Conservation (phyloP, 2,888 invertebrate species). For the Brachypalpus laphriformis region DNA sequence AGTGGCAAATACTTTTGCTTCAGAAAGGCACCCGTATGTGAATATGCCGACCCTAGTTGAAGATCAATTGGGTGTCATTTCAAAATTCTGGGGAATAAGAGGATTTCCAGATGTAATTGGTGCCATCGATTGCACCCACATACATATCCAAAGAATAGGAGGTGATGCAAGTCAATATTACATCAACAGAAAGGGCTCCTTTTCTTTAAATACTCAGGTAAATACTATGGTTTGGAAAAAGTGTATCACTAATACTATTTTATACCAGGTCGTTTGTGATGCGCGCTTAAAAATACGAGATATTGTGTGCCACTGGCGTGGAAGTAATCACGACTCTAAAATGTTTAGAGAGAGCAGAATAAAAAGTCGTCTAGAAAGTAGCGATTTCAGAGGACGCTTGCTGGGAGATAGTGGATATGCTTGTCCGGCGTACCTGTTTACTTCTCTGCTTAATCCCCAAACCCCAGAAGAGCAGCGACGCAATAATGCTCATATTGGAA, state of each 20-base stretch:
- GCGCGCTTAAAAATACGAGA: not conserved
- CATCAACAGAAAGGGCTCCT: not conserved
- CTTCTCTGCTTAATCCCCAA: not conserved
- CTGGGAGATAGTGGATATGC: not conserved
- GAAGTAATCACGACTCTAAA: slow-evolving; percentile 2
- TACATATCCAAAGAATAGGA: not conserved
- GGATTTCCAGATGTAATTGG: not conserved
- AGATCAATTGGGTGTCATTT: not conserved
- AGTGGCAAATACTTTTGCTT: not conserved
- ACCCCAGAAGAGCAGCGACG: not conserved
- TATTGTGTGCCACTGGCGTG: slow-evolving; percentile 9
- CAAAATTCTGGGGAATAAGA: not conserved
- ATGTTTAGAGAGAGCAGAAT: slow-evolving; percentile 22
- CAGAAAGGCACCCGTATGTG: not conserved
- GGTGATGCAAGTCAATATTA: too few species aligned
- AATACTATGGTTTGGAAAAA: not conserved
- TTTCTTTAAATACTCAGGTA: not conserved
- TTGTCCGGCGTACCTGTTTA: not conserved
- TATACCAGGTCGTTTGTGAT: slow-evolving; percentile 11
- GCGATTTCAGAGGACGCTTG: too few species aligned
- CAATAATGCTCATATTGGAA: not conserved
- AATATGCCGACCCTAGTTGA: not conserved
- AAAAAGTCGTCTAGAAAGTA: too few species aligned
- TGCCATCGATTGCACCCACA: too few species aligned
- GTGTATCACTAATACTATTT: not conserved